A percentile compares a stretch with the other conserved stretches of the same genome.
Evolutionary conservation across 1,140 invertebrate genomes (phyloP).

Genomic region (Platyscapa corneri): DNA sequence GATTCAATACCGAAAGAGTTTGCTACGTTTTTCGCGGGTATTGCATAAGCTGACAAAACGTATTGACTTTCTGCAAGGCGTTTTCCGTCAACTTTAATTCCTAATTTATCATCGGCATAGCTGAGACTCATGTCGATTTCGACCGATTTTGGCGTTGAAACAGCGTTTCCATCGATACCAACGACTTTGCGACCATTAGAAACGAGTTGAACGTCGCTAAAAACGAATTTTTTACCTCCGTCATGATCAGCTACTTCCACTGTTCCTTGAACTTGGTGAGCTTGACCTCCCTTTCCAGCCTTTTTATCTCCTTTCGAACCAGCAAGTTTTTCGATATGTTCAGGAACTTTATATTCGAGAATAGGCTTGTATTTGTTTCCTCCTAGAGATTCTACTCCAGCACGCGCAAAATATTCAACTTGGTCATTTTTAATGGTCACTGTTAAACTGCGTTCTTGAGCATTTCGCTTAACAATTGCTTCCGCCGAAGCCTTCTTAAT

Average conservation of each 20-base stretch:
- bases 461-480: constrained; percentile 73
- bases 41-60: constrained; percentile 58
- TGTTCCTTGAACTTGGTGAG: constrained; percentile 76
- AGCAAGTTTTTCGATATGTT: constrained; percentile 70
- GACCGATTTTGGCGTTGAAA: constrained; percentile 64
- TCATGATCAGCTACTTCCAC: constrained; percentile 74
- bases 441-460: constrained; percentile 75
- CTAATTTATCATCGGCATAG: constrained; percentile 73
- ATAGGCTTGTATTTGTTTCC: constrained; percentile 81
- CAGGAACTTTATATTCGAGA: constrained; percentile 80
- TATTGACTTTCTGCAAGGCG: constrained; percentile 53
- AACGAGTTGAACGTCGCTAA: constrained; percentile 77
- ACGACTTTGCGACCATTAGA: constrained; percentile 69
- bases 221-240: constrained; percentile 74
- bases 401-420: constrained; percentile 77
- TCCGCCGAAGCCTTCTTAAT: constrained; percentile 76
- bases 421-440: constrained; percentile 77
- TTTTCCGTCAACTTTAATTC: constrained; percentile 69
- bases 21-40: constrained; percentile 74
- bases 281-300: constrained; percentile 62
- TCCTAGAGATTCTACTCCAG: constrained; percentile 76
- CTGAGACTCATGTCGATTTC: constrained; percentile 75
- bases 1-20: constrained; percentile 77
- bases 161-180: constrained; percentile 74
- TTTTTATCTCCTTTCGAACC: constrained; percentile 57